A percentile compares a stretch with the other conserved stretches of the same genome.
phyloP scores from a whole-genome alignment of 2,113 vertebrate genomes.

The Scopus umbretta region DNA sequence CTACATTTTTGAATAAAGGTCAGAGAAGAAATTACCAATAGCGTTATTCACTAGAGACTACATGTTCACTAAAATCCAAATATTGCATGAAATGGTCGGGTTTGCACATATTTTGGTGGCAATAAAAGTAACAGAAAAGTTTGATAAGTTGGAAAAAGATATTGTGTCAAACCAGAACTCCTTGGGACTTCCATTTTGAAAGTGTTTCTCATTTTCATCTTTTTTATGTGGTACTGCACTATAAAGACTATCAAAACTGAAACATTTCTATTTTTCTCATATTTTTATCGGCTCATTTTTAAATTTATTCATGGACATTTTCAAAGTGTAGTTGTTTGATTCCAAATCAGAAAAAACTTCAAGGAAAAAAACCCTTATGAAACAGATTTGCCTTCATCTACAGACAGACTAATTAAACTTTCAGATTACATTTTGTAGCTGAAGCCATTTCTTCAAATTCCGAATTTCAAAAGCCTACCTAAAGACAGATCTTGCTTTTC shows the following conservation, averaged over 20 bases:
- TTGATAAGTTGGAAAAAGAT: not conserved
- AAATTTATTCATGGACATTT: not conserved
- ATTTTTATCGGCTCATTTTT: not conserved
- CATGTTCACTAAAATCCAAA: not conserved
- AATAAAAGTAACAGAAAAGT: not conserved
- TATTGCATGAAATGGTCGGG: not conserved
- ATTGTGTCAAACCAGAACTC: not conserved
- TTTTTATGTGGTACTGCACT: not conserved
- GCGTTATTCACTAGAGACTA: not conserved
- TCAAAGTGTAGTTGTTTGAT: not conserved
- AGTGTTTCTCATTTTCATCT: not conserved
- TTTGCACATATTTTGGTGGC: not conserved
- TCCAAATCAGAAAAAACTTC: not conserved
- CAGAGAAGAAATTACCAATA: not conserved
- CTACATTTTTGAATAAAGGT: not conserved
- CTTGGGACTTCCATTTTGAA: not conserved
- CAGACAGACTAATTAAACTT: not conserved
- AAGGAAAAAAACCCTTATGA: not conserved
- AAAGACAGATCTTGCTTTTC: not conserved
- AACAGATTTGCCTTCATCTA: not conserved
- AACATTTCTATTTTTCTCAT: not conserved
- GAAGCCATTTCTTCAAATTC: not conserved
- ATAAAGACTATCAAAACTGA: not conserved
- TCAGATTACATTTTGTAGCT: not conserved
- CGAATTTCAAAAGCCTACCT: not conserved